Evolutionary conservation across 2,888 invertebrate species (phyloP), one percentile per base, ranked within the genome.

Genomic region (Anorthoa munda): DNA sequence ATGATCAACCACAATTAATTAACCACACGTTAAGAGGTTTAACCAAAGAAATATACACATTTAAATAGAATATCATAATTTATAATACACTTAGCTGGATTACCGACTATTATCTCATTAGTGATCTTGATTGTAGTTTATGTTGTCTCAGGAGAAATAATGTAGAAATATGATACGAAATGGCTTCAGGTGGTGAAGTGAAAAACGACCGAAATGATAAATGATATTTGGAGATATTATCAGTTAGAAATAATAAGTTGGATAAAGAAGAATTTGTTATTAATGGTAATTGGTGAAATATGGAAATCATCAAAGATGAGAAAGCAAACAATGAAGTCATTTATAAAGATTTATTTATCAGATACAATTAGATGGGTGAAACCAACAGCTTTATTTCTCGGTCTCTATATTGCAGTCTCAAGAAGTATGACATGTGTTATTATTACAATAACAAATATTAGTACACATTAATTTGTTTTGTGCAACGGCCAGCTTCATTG

Each of bases 81-180:
- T 85, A 83, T 83, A 85, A 73, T 69, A 80, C 63, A 75, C 72
- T 75, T 66, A 74, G 82, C 55, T 64, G 72, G 72, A 77, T 77
- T 83, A 76, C 55, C 26, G 23, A 51, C 72, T 67, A 23, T 77
- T 77, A 83, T 77, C 75, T 85, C 71, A 85, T 85, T 83, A 75
- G 61, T 58, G 70, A 77, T 71, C 77, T 59, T 75, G 77, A 81
- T 77, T 83, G 60, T 81, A 48, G 66, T 75, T 82, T 82, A 75
- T 85, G 70, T 61, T 59, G 75, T 75, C 66, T 51, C n/a, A 71
- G 55, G 66, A 72, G 61, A 83, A 75, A 68, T 83, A 83, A 78
- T 78, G 53, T 58, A 83, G 81, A 79, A 81, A 83, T 81, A 83
- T 83, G 83, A 81, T 79, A 81, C 58, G 4, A 26, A 68, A 83